Conservation (phyloP, 2,888 invertebrate genomes). For the Nephrotoma guestfalica region DNA sequence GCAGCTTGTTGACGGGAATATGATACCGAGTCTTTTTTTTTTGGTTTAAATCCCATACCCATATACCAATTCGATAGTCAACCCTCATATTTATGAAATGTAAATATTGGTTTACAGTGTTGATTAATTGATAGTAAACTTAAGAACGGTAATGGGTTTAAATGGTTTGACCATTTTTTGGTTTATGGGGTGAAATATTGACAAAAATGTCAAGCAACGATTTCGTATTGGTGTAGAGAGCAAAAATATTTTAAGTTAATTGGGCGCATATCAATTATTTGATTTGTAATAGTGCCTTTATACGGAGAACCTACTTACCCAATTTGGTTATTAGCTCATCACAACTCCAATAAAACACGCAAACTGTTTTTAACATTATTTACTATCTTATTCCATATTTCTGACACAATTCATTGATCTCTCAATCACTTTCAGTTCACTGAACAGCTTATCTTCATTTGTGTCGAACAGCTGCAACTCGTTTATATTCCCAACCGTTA, state of each 20-base stretch:
- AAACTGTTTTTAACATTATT: not conserved
- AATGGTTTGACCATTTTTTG: not conserved
- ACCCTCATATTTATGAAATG: not conserved
- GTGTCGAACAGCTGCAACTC: not conserved
- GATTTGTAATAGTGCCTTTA: not conserved
- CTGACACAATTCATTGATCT: not conserved
- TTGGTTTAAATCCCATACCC: not conserved
- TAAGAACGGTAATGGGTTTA: not conserved
- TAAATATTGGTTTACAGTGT: not conserved
- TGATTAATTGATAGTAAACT: not conserved
- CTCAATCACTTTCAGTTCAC: not conserved
- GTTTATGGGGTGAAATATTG: not conserved
- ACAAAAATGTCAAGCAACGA: not conserved
- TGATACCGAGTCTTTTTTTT: not conserved
- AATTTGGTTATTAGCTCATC: too few relatives aligned
- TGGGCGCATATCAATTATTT: not conserved
- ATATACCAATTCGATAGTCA: not conserved
- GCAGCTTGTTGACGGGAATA: not conserved
- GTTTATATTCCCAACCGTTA: not conserved
- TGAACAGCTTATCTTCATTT: not conserved
- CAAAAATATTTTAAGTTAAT: not conserved
- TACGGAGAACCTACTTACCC: too few relatives aligned
- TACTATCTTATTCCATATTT: not conserved
- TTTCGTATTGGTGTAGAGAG: not conserved
- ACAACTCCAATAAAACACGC: too few relatives aligned